phyloP scores from a whole-genome alignment of 2,888 invertebrate species.

The Pterobdella sp. region DNA sequence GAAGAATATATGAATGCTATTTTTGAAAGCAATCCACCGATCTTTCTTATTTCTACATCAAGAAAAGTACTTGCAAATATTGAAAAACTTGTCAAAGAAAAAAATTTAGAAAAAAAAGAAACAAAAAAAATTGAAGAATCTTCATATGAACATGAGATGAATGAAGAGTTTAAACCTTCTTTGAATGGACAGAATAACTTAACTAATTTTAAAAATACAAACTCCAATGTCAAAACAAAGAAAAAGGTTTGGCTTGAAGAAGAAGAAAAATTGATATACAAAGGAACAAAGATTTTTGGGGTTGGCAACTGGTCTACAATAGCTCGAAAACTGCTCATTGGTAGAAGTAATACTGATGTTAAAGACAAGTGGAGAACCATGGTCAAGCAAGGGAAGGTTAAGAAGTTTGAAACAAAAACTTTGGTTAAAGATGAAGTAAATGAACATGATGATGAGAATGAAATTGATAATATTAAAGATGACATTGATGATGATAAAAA shows the following conservation, averaged over 20 bases:
- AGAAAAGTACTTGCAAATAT: background rate
- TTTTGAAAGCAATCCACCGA: slow-evolving; percentile 3
- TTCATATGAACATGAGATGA: background rate
- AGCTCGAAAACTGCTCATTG: slow-evolving; percentile 15
- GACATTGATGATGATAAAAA: slow-evolving; percentile 5
- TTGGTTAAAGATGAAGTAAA: background rate
- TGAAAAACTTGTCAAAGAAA: background rate
- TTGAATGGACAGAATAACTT: background rate
- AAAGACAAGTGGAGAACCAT: slow-evolving; percentile 27
- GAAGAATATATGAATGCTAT: background rate
- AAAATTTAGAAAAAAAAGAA: background rate
- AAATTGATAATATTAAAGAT: background rate
- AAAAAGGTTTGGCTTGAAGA: slow-evolving; percentile 20
- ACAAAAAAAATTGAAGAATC: background rate
- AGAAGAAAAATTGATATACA: slow-evolving; percentile 24
- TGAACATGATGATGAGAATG: background rate
- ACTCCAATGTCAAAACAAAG: background rate
- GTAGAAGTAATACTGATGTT: background rate
- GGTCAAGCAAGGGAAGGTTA: slow-evolving; percentile 23
- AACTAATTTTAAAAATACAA: background rate
- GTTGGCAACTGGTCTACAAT: slow-evolving; percentile 23
- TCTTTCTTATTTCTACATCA: slow-evolving; percentile 9
- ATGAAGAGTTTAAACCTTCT: background rate
- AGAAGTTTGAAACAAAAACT: background rate
- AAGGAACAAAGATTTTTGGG: slow-evolving; percentile 15